Conservation (phyloP, 2,888 invertebrate species). For the Zygaena filipendulae region DNA sequence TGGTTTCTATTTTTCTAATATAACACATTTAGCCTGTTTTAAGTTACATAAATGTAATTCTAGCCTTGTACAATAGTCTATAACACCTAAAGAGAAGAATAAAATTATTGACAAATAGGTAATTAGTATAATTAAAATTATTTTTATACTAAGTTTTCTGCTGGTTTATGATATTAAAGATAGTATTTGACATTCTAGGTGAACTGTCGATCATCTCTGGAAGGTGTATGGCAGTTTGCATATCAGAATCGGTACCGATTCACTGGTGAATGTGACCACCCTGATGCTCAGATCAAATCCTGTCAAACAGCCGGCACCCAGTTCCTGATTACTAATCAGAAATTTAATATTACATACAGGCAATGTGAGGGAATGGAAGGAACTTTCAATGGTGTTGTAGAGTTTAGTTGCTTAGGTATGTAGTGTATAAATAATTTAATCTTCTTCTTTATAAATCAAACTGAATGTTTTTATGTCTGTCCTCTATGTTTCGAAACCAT, state of each 20-base stretch:
- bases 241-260: constrained; percentile 91
- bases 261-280: constrained; percentile 91
- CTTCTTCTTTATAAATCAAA: neutral
- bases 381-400: constrained; percentile 91
- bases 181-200: no score
- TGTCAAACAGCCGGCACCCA: constrained; percentile 97
- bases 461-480: no score
- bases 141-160: no score
- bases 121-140: no score
- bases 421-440: neutral
- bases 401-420: constrained; percentile 86
- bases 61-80: no score
- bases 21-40: no score
- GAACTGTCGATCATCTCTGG: constrained; percentile 91
- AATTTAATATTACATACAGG: constrained; percentile 94
- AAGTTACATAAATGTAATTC: no score
- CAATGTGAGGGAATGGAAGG: constrained; percentile 90
- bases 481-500: no score
- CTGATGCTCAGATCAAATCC: constrained; percentile 89
- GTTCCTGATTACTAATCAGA: constrained; percentile 95
- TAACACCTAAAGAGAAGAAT: no score
- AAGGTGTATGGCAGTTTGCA: constrained; percentile 97
- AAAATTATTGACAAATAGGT: no score
- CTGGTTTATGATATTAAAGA: no score
- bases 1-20: neutral